Conservation (phyloP, 92 coral and sea anemone species). For the Ricordea florida region DNA sequence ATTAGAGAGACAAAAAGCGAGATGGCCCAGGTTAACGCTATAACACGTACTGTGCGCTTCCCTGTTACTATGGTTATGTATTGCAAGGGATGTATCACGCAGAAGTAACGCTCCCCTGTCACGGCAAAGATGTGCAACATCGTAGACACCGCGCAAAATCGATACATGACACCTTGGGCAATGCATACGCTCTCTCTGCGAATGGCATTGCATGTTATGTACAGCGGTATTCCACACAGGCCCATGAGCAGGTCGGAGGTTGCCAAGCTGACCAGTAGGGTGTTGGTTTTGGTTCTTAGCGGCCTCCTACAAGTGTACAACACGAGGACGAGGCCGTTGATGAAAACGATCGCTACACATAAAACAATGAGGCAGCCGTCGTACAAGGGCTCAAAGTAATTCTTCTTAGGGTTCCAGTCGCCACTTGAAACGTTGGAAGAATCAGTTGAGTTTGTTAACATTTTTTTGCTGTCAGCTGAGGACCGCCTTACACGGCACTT, state of each 20-base stretch:
- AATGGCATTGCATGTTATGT: constrained; percentile 63
- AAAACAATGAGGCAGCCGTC: constrained; percentile 62
- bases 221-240: constrained; percentile 61
- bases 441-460: too few relatives aligned
- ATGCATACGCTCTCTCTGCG: constrained; percentile 51
- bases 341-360: constrained; percentile 34
- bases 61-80: constrained; percentile 75
- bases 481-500: too few relatives aligned
- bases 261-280: constrained; percentile 61
- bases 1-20: constrained; percentile 69
- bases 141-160: constrained; percentile 85
- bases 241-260: constrained; percentile 76
- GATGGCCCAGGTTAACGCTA: constrained; percentile 71
- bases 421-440: too few relatives aligned
- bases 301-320: constrained; percentile 46
- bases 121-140: constrained; percentile 90
- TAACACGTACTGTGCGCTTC: constrained; percentile 55
- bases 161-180: constrained; percentile 65
- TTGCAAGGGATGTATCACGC: constrained; percentile 77
- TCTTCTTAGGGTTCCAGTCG: too few relatives aligned
- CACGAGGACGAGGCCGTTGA: constrained; percentile 53
- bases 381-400: constrained; percentile 48
- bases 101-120: constrained; percentile 85
- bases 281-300: constrained; percentile 71
- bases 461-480: too few relatives aligned